These are phyloP conservation scores for Schizotus pectinicornis DNA, from an alignment of 2,888 invertebrate genomes.

Conservation along the genomic window DNA sequence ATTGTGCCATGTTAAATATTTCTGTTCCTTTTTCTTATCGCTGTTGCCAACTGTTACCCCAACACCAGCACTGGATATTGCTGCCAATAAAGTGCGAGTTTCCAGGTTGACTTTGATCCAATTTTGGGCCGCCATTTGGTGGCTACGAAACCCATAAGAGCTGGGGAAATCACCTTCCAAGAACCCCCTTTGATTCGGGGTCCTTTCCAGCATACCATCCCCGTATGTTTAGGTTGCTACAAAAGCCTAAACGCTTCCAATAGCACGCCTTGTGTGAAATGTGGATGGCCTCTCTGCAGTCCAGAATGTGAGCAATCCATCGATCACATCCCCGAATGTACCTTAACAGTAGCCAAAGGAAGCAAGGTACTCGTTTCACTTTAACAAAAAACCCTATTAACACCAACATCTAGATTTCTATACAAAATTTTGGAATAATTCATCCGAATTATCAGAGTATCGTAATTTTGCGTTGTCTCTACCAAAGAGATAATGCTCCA, in stretches of 20 bases:
- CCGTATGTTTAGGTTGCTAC: constrained; percentile 75
- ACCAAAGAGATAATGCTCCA: constrained; percentile 67
- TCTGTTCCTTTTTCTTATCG: too few species aligned
- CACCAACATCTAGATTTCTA: constrained; percentile 63
- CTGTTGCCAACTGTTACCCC: not conserved
- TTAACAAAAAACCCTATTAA: constrained; percentile 1
- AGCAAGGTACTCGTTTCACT: constrained; percentile 20
- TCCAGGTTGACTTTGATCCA: constrained; percentile 64
- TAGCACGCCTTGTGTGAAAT: not conserved
- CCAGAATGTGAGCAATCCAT: not conserved
- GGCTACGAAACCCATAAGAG: constrained; percentile 71
- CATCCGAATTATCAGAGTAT: constrained; percentile 82
- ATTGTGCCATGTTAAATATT: too few species aligned
- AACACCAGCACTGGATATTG: not conserved
- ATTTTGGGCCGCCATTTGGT: constrained; percentile 72
- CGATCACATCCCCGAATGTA: constrained; percentile 19
- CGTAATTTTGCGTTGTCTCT: constrained; percentile 72
- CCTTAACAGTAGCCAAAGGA: constrained; percentile 1
- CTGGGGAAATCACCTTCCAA: constrained; percentile 75
- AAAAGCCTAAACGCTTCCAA: constrained; percentile 38
- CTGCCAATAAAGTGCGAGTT: constrained; percentile 11
- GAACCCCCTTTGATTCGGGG: constrained; percentile 75
- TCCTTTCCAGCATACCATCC: constrained; percentile 73
- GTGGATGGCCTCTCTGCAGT: constrained; percentile 11
- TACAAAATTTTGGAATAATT: constrained; percentile 68